phyloP scores from a whole-genome alignment of 2,797 vertebrate species.

The Microctenopoma stevenorrisi region DNA sequence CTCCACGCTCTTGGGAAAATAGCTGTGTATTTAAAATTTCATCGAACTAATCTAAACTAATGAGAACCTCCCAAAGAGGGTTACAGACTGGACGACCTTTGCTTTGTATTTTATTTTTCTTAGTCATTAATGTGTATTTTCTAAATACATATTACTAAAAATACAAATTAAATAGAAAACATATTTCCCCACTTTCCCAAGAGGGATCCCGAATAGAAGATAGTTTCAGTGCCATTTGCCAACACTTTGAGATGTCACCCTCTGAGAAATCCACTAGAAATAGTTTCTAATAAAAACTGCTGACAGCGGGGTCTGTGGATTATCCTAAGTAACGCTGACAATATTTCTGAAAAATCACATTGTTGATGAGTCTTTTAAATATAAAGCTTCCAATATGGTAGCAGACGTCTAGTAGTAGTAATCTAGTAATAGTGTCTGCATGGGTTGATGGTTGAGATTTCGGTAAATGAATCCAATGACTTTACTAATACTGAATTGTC shows the following conservation, averaged over 20 bases:
- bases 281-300: slow-evolving; percentile 13
- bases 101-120: slow-evolving; percentile 4
- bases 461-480: neutral
- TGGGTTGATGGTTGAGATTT: neutral
- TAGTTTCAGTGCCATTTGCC: slow-evolving; percentile 28
- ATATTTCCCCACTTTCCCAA: slow-evolving; percentile 16
- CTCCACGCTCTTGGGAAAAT: slow-evolving; percentile 7
- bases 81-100: slow-evolving; percentile 1
- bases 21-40: slow-evolving; percentile 33
- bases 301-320: slow-evolving; percentile 11
- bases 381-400: slow-evolving; percentile 5
- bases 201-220: neutral
- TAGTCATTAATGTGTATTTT: neutral
- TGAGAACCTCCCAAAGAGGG: slow-evolving; percentile 30
- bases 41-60: slow-evolving; percentile 25
- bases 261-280: slow-evolving; percentile 21
- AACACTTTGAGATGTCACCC: slow-evolving; percentile 30
- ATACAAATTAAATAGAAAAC: neutral
- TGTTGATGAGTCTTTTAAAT: slow-evolving; percentile 21
- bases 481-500: slow-evolving; percentile 20
- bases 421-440: neutral
- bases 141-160: neutral
- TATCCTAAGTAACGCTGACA: slow-evolving; percentile 7
- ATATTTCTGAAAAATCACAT: slow-evolving; percentile 19
- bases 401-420: neutral